These are phyloP conservation scores for Microcebus tavaratra DNA, from an alignment of 2,113 vertebrate species.

Conservation along the genomic window DNA sequence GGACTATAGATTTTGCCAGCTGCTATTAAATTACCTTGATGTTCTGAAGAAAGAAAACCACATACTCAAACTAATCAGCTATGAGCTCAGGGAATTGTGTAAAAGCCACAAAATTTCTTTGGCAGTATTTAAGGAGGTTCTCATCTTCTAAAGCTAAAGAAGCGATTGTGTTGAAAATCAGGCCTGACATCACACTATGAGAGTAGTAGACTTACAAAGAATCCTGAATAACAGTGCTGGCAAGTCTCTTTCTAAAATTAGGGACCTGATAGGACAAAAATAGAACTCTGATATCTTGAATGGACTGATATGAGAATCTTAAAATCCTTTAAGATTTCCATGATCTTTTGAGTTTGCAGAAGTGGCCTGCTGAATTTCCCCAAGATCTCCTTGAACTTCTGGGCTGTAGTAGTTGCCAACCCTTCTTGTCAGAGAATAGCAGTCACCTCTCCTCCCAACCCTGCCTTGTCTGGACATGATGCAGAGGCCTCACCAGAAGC, in stretches of 20 bases:
- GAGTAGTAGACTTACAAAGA: background rate
- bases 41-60: background rate
- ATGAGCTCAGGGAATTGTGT: background rate
- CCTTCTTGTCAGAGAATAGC: background rate
- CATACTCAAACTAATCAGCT: background rate
- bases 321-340: background rate
- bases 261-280: background rate
- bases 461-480: background rate
- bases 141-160: background rate
- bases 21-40: background rate
- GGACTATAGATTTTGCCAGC: background rate
- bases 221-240: background rate
- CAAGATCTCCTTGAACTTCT: background rate
- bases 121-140: background rate
- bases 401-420: background rate
- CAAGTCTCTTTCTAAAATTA: background rate
- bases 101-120: conserved; percentile 24
- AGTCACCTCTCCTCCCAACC: background rate
- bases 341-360: background rate
- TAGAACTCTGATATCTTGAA: background rate
- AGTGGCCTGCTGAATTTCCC: background rate
- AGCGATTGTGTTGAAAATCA: background rate
- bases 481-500: background rate
- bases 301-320: background rate
- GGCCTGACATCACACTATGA: background rate